These are phyloP conservation scores for Rapana venosa DNA, from an alignment of 2,888 invertebrate species.

Conservation along the genomic window DNA sequence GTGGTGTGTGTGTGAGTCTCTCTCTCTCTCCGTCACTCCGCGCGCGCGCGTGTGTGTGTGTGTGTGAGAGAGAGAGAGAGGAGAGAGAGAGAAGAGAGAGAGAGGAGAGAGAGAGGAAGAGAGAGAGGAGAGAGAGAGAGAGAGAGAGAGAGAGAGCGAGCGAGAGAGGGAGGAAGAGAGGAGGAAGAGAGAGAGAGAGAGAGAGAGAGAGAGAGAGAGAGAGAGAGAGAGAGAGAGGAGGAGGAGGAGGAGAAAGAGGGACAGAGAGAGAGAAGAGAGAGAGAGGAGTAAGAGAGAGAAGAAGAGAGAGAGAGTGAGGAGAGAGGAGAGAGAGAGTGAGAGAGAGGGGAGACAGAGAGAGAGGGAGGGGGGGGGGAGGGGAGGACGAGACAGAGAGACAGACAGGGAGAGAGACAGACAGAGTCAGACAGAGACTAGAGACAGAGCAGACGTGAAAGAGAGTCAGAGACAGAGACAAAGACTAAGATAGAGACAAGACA, in stretches of 20 bases:
- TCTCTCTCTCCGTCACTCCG: background rate
- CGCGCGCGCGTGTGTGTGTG: constrained; percentile 1
- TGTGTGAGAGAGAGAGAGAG: background rate
- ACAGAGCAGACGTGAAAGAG: too few species aligned
- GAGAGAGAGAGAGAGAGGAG: background rate
- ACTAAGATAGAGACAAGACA: too few species aligned
- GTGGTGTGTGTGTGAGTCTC: background rate
- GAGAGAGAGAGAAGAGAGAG: background rate
- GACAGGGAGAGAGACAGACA: too few species aligned
- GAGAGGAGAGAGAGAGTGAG: background rate
- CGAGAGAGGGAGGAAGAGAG: background rate
- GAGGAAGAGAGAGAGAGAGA: background rate
- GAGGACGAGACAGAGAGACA: too few species aligned
- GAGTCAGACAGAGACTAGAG: too few species aligned
- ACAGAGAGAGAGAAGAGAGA: background rate
- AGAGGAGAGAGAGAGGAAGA: background rate
- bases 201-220: background rate
- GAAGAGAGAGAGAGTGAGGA: background rate
- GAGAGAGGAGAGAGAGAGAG: background rate
- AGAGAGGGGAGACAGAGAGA: background rate
- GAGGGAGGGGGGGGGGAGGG: background rate
- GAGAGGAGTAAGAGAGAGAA: background rate
- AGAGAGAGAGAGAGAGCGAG: background rate
- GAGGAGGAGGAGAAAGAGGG: background rate
- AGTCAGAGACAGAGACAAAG: too few species aligned